phyloP scores from a whole-genome alignment of 2,113 vertebrate species.

The Vulpes ferrilata region DNA sequence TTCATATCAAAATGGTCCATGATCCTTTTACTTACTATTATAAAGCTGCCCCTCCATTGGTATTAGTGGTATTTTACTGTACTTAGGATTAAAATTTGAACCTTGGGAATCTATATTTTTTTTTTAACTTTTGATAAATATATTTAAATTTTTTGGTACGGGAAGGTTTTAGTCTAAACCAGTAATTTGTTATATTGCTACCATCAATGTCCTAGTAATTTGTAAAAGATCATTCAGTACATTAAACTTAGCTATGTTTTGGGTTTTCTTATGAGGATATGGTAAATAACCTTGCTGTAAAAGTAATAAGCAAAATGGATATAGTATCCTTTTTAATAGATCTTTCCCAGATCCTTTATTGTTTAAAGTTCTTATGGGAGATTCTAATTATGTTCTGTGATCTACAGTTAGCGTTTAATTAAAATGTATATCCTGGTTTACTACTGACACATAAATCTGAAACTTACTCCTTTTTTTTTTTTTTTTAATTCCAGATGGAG shows the following conservation, averaged over 20 bases:
- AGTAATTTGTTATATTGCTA: slow-evolving; percentile 28
- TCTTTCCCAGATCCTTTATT: slow-evolving; percentile 1
- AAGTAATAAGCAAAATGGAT: slow-evolving; percentile 46
- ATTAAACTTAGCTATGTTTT: slow-evolving; percentile 40
- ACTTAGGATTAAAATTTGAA: slow-evolving; percentile 54
- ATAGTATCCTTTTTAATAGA: background rate
- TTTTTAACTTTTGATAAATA: slow-evolving; percentile 53
- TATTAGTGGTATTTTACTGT: background rate
- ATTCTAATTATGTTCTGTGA: slow-evolving; percentile 27
- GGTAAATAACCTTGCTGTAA: background rate
- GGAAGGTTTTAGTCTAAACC: slow-evolving; percentile 47
- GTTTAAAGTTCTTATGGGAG: slow-evolving; percentile 34
- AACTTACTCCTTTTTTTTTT: slow-evolving; percentile 25
- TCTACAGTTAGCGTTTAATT: slow-evolving; percentile 41
- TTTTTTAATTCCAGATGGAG: slow-evolving; percentile 92
- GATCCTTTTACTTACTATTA: background rate
- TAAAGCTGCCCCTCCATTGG: background rate
- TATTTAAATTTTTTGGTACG: slow-evolving; percentile 25
- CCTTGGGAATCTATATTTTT: background rate
- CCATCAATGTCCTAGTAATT: background rate
- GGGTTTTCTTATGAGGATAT: background rate
- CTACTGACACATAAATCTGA: slow-evolving; percentile 61
- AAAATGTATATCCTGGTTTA: slow-evolving; percentile 37
- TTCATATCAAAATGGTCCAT: slow-evolving; percentile 15
- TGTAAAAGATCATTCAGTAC: background rate